Base-by-base conservation (phyloP, 30 jellyfish, hydroid and myxozoan genomes). In the Cassiopea xamachana region DNA sequence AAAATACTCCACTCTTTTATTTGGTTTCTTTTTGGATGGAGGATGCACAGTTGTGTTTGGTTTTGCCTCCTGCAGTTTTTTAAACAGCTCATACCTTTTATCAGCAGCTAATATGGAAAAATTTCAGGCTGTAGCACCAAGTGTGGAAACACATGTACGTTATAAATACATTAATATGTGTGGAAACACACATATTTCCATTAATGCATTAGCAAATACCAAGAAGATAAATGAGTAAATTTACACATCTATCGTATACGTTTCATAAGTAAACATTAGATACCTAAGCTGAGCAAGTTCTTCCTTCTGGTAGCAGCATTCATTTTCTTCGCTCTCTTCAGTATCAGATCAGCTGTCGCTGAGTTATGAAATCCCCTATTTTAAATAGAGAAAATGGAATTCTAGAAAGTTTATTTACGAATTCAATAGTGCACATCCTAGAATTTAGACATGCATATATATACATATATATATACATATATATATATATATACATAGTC, bases 301-400 rank as follows among this genome's bases (percentile, higher is more conserved):
- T 83, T 84, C 84, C 49, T 91, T 43, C 92, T 73, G 45, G 81
- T 77, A 50, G 91, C 91, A 18, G 91, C 79, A 43, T 83, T 80
- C 98, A 92, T 92, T 47, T 80, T 92, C 88, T 86, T 92, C 76
- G 94, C 94, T 68, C 98, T 48, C 73, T 92, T 92, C 82, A 92
- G 16, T 95, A 92, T 92, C 85, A 92, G 67, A 46, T 92, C 95
- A 0, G 95, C 98, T 13, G 98, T 92, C 6, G 86, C 49, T 16
- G 89, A 44, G 50, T 85, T 92, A 19, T 92, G 92, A 48, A 92
- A 92, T 47, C 98, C 98, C 98, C 98, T 92, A 58, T 48, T 13
- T 8, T 51, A 0, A n/a, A 71, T 2, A 43, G 27, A 18, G 76
- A 67, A 5, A 10, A 55, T 10, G 12, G 0, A 55, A 55, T 55